These are phyloP conservation scores for Falco punctatus DNA, from an alignment of 2,113 vertebrate species.

Conservation along the genomic window DNA sequence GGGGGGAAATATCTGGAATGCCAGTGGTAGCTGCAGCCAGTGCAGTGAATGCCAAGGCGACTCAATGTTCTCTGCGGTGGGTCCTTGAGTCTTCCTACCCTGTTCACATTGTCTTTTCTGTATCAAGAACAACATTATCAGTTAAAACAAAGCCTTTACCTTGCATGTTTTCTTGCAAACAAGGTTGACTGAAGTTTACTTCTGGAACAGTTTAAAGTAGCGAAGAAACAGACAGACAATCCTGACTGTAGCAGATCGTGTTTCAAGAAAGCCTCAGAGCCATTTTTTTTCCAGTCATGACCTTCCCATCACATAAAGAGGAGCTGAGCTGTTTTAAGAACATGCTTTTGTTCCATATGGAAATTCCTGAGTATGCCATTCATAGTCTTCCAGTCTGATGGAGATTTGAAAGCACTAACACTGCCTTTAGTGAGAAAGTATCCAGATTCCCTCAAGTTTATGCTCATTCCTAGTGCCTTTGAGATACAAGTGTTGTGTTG, in stretches of 20 bases:
- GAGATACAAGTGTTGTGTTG: not conserved
- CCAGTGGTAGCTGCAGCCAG: not conserved
- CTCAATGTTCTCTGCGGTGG: not conserved
- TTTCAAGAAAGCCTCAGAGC: not conserved
- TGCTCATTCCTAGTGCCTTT: not conserved
- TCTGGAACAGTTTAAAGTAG: not conserved
- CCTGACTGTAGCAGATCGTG: not conserved
- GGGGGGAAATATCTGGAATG: not conserved
- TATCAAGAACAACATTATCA: not conserved
- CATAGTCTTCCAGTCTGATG: not conserved
- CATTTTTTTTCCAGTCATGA: not conserved
- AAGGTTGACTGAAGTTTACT: not conserved
- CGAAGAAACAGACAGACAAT: not conserved
- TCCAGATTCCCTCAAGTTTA: not conserved
- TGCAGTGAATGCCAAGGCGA: not conserved
- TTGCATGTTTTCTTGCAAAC: not conserved
- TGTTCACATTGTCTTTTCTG: not conserved
- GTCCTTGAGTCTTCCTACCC: not conserved
- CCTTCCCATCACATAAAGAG: not conserved
- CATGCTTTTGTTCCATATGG: not conserved
- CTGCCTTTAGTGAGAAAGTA: not conserved
- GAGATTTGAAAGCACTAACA: not conserved
- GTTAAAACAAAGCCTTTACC: slow-evolving; percentile 27
- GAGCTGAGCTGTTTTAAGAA: not conserved
- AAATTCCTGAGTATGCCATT: not conserved